phyloP scores from a whole-genome alignment of 2,888 invertebrate species.

The Plebejus melissa region DNA sequence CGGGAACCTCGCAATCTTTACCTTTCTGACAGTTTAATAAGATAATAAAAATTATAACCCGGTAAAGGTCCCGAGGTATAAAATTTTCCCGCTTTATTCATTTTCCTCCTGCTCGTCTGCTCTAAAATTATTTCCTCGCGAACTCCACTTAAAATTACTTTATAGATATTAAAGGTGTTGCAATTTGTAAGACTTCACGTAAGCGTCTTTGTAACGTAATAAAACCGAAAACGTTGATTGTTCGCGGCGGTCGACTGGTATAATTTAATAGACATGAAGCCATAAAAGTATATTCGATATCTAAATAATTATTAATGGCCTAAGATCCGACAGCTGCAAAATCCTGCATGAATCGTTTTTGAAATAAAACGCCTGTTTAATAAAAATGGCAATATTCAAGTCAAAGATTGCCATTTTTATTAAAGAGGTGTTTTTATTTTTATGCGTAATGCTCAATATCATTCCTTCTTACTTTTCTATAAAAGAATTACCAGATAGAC shows the following conservation, averaged over 20 bases:
- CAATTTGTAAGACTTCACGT: constrained; percentile 12
- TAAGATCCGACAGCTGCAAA: too few relatives aligned
- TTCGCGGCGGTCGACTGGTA: neutral
- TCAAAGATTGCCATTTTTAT: too few relatives aligned
- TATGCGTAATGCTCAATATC: too few relatives aligned
- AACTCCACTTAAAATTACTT: constrained; percentile 27
- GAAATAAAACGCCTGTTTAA: too few relatives aligned
- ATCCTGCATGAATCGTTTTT: too few relatives aligned
- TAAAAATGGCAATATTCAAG: too few relatives aligned
- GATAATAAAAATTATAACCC: constrained; percentile 62
- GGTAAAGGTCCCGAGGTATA: constrained; percentile 16
- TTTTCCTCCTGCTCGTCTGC: constrained; percentile 18
- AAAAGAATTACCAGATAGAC: too few relatives aligned
- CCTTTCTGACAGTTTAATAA: constrained; percentile 76
- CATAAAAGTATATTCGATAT: neutral
- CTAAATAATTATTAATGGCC: neutral
- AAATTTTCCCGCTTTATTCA: constrained; percentile 24
- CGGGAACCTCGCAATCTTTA: constrained; percentile 70
- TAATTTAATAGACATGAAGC: neutral
- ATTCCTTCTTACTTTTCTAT: too few relatives aligned
- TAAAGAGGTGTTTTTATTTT: too few relatives aligned
- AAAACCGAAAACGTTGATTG: neutral
- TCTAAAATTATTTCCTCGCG: constrained; percentile 26
- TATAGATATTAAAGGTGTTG: constrained; percentile 21
- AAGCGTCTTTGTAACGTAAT: constrained; percentile 15